Base-by-base conservation (phyloP, 2,113 vertebrate genomes). In the Hydrochoerus hydrochaeris region DNA sequence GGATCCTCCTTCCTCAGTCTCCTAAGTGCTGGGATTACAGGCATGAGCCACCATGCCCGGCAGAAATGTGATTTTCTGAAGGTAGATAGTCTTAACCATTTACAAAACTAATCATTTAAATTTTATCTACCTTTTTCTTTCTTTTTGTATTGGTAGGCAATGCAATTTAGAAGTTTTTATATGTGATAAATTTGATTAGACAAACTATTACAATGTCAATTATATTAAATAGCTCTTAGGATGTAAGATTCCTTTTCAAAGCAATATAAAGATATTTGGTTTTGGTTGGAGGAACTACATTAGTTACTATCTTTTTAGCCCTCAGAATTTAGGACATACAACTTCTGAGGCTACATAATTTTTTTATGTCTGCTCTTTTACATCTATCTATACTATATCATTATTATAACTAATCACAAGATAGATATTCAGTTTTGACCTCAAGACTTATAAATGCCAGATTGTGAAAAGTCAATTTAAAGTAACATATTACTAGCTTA, bases 231-330 rank as follows among this genome's bases (percentile, higher is more conserved):
- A 62, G 0, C 86, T 96, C 20, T 87, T 80, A 85, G 28, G 75
- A 87, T 77, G 8, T 58, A 19, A 93, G 58, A 92, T 86, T 95
- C n/a, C 58, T 85, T 88, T 93, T 91, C 35, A 91, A 62, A 91
- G 57, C 84, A 77, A 19, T 83, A 83, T 49, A 90, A 77, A 86
- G 54, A 73, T 19, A 2, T 46, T 78, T 85, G n/a, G 41, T 69
- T 90, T 83, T 19, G 16, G 82, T 83, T 63, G n/a, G 10, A 13
- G 30, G 6, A 46, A 60, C 52, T 75, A 7, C 28, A 52, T 63
- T 84, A 63, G 80, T 58, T 75, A 20, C 17, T 54, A 7, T 49
- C 38, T 46, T 86, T 52, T 84, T 88, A 24, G 8, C 57, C 35
- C 54, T 96, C 20, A 75, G 49, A 88, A 26, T 97, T 84, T 88